phyloP scores from a whole-genome alignment of 2,797 vertebrate genomes.

The Sebastes dallii region DNA sequence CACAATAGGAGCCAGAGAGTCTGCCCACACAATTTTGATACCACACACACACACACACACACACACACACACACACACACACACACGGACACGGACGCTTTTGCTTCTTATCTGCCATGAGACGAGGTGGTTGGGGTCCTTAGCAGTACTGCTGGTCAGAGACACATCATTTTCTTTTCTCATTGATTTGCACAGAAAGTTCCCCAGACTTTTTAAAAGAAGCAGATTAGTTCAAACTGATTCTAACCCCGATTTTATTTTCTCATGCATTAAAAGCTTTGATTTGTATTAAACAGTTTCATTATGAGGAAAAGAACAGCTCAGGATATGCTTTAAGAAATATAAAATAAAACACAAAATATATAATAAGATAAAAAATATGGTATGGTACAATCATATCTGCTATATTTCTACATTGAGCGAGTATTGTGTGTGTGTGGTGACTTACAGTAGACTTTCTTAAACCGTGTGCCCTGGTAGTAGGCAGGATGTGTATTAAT shows the following conservation, averaged over 20 bases:
- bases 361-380: background rate
- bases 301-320: background rate
- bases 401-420: background rate
- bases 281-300: background rate
- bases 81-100: slow-evolving; percentile 6
- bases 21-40: slow-evolving; percentile 40
- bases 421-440: background rate
- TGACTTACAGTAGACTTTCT: background rate
- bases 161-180: background rate
- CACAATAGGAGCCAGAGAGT: slow-evolving; percentile 45
- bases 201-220: background rate
- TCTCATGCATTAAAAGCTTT: background rate
- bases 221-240: background rate
- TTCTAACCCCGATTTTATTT: background rate
- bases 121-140: slow-evolving; percentile 23
- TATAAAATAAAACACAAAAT: background rate
- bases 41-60: background rate
- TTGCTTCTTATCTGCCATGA: slow-evolving; percentile 44
- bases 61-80: slow-evolving; percentile 13
- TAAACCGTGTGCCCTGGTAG: background rate
- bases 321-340: background rate
- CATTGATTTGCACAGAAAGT: background rate
- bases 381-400: background rate
- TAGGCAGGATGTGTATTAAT: background rate
- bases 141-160: background rate